phyloP scores from a whole-genome alignment of 2,888 invertebrate species.

The Amblyjoppa proteus region DNA sequence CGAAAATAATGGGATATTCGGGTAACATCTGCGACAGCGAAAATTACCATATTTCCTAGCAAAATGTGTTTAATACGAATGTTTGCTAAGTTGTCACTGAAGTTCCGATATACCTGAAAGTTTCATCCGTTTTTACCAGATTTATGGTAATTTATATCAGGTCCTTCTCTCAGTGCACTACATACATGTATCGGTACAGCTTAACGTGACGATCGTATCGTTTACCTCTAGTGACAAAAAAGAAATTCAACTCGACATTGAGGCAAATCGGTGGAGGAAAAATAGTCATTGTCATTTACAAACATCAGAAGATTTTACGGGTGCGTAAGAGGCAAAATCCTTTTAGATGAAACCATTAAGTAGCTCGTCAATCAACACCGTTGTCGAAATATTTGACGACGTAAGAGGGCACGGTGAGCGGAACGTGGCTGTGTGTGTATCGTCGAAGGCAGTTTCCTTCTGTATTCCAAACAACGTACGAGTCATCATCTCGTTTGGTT shows the following conservation, averaged over 20 bases:
- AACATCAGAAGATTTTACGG: not conserved
- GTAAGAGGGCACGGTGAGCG: constrained; percentile 17
- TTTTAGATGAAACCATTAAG: not conserved
- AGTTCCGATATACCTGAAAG: too few species aligned
- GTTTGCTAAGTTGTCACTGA: too few species aligned
- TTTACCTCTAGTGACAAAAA: too few species aligned
- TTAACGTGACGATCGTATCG: too few species aligned
- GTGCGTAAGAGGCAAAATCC: not conserved
- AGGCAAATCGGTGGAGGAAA: not conserved
- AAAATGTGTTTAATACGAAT: too few species aligned
- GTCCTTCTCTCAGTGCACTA: too few species aligned
- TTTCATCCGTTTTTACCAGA: too few species aligned
- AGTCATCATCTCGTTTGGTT: constrained; percentile 67
- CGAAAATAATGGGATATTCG: too few species aligned
- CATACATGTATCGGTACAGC: too few species aligned
- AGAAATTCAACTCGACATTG: not conserved
- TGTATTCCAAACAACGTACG: constrained; percentile 13
- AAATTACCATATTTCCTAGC: too few species aligned
- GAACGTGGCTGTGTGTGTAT: constrained; percentile 11
- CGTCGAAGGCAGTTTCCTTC: not conserved
- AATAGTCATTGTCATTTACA: not conserved
- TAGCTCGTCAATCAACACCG: constrained; percentile 43
- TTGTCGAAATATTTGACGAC: constrained; percentile 62
- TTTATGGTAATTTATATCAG: too few species aligned
- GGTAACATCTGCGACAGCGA: too few species aligned